phyloP scores from a whole-genome alignment of 1,140 invertebrate genomes.

The Heliconius congener region DNA sequence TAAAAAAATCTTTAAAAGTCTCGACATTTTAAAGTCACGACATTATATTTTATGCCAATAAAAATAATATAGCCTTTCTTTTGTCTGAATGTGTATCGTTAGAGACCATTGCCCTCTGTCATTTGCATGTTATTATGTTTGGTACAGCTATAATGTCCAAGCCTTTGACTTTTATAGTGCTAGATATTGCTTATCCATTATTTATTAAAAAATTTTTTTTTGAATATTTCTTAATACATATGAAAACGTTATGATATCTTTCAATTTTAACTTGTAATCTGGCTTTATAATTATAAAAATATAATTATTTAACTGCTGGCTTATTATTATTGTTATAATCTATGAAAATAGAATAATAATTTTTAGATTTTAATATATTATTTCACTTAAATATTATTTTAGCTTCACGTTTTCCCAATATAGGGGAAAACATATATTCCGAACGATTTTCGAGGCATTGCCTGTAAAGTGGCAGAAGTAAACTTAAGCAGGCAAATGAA shows the following conservation, averaged over 20 bases:
- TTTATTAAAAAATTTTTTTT: not conserved
- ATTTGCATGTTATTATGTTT: constrained; percentile 3
- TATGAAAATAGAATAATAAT: too few species aligned
- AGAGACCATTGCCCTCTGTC: constrained; percentile 1
- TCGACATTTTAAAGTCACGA: not conserved
- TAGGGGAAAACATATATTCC: too few species aligned
- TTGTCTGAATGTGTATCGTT: not conserved
- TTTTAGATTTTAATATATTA: too few species aligned
- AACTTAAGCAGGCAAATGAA: too few species aligned
- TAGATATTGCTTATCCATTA: not conserved
- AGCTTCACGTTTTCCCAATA: too few species aligned
- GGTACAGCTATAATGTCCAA: not conserved
- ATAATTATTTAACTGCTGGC: too few species aligned
- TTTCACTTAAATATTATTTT: too few species aligned
- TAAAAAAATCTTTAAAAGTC: not conserved
- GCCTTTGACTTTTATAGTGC: not conserved
- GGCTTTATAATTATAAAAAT: too few species aligned
- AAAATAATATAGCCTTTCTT: constrained; percentile 1
- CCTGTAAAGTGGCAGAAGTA: too few species aligned
- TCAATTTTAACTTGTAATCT: not conserved
- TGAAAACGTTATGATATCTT: not conserved
- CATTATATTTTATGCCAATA: not conserved
- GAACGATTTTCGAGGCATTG: too few species aligned
- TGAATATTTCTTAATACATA: not conserved
- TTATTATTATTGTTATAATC: too few species aligned